phyloP scores from a whole-genome alignment of 2,113 vertebrate genomes.

The Sphaerodactylus townsendi region DNA sequence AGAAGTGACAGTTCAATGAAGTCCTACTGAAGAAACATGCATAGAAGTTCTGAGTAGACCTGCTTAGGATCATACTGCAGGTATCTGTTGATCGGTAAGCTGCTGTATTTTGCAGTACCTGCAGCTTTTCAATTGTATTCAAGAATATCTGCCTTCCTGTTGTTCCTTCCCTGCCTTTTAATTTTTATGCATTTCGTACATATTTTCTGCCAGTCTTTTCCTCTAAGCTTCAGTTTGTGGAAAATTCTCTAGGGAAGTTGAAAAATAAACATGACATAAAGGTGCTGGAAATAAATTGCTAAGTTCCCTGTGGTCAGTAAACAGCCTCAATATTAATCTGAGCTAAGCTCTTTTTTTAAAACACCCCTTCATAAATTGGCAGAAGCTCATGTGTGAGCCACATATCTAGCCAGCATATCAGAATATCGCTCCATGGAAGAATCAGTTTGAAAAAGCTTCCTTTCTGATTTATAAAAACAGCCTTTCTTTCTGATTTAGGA shows the following conservation, averaged over 20 bases:
- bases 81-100: too few species aligned
- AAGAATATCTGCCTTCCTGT: too few species aligned
- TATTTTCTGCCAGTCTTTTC: neutral
- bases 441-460: neutral
- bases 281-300: neutral
- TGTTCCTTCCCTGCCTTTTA: too few species aligned
- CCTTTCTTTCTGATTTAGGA: conserved; percentile 25
- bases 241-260: neutral
- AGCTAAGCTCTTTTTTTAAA: neutral
- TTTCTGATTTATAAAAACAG: too few species aligned
- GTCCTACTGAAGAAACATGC: too few species aligned
- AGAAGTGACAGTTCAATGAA: too few species aligned
- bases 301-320: neutral
- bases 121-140: too few species aligned
- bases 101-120: too few species aligned
- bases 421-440: neutral
- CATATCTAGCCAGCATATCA: neutral
- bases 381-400: neutral
- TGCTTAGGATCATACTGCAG: too few species aligned
- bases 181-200: neutral
- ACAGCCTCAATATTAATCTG: conserved; percentile 4
- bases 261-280: neutral
- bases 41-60: too few species aligned
- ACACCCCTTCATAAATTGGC: neutral
- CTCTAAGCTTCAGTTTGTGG: accelerated